phyloP scores from a whole-genome alignment of 2,113 vertebrate genomes.

The Bujurquina vittata region DNA sequence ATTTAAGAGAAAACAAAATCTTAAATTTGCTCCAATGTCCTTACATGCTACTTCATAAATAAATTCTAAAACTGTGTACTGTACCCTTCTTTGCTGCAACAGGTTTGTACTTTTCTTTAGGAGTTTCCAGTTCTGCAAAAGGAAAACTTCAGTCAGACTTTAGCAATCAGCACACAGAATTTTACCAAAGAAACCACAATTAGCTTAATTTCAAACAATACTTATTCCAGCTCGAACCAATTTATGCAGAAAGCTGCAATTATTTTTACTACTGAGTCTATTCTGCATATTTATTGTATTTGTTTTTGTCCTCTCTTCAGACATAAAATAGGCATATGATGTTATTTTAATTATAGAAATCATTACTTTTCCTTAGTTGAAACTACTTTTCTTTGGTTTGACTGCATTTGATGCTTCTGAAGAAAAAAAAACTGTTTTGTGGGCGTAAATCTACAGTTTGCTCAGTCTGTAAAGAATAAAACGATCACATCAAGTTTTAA shows the following conservation, averaged over 20 bases:
- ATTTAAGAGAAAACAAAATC: neutral
- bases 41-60: neutral
- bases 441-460: neutral
- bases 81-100: conserved; percentile 66
- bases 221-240: neutral
- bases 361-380: neutral
- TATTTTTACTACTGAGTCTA: neutral
- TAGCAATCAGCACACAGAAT: neutral
- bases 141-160: neutral
- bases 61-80: neutral
- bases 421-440: too few relatives aligned
- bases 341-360: neutral
- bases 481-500: neutral
- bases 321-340: neutral
- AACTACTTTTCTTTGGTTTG: neutral
- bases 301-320: neutral
- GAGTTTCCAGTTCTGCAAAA: conserved; percentile 46
- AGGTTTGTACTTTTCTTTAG: conserved; percentile 56
- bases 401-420: neutral
- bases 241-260: neutral
- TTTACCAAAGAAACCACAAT: neutral
- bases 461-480: neutral
- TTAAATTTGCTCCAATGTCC: neutral
- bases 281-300: neutral
- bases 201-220: neutral